Conservation (phyloP, 2,888 invertebrate species). For the Gymnoscelis rufifasciata region DNA sequence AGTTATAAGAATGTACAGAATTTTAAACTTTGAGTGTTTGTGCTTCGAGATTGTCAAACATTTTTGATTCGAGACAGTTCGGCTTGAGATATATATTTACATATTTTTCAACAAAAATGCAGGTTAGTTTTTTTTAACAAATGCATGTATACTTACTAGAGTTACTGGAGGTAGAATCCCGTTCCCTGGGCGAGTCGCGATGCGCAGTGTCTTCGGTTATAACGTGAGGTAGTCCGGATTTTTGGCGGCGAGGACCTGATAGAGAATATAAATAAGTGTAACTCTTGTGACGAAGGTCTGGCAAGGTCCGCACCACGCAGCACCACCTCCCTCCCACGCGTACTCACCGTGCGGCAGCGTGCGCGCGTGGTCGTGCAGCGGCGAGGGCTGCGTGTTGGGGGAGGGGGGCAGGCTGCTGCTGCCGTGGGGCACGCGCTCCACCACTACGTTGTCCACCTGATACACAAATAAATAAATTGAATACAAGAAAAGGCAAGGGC, state of each 20-base stretch:
- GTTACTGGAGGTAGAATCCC: slow-evolving; percentile 53
- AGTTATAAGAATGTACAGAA: too few species aligned
- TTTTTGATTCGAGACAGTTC: too few species aligned
- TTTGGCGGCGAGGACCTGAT: slow-evolving; percentile 51
- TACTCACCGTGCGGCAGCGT: slow-evolving; percentile 41
- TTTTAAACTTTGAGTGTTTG: too few species aligned
- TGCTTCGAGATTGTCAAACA: too few species aligned
- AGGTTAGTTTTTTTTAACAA: too few species aligned
- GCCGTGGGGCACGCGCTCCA: slow-evolving; percentile 31
- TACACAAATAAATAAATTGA: not conserved
- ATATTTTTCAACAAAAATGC: too few species aligned
- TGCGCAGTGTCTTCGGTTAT: slow-evolving; percentile 58
- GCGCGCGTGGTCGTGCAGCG: slow-evolving; percentile 48
- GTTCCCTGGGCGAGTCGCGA: slow-evolving; percentile 37
- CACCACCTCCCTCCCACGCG: too few species aligned
- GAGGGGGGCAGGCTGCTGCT: slow-evolving; percentile 80
- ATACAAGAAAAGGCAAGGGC: too few species aligned
- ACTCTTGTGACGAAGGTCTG: too few species aligned
- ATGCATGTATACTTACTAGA: slow-evolving; percentile 45
- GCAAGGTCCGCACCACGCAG: too few species aligned
- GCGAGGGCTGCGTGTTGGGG: slow-evolving; percentile 72
- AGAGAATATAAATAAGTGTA: not conserved
- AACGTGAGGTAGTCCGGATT: slow-evolving; percentile 55
- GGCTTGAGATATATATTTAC: too few species aligned
- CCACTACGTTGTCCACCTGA: slow-evolving; percentile 56